Evolutionary conservation across 2,888 invertebrate species (phyloP), one percentile per base, ranked within the genome.

Genomic region (Ephialtes manifestator): DNA sequence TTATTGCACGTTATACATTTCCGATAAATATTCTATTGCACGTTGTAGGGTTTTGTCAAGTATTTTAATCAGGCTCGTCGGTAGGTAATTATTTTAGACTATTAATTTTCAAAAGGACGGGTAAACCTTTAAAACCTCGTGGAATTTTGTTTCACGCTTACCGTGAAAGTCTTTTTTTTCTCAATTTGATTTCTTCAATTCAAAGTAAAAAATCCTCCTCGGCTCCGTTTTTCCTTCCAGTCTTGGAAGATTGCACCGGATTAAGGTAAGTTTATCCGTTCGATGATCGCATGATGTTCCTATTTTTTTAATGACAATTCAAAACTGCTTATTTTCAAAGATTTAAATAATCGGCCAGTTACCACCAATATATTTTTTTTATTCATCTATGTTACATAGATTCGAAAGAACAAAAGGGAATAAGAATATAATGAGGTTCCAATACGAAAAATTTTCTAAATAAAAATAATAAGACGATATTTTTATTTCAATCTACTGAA

Each of bases 1-100:
- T 71, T 67, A 39, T 24, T 78, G 3, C n/a, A 39, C 20, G 55
- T 28, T 28, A 28, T 60, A 11, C 4, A 28, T 63, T 75, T 75
- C 31, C 35, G 53, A 35, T n/a, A n/a, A 60, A 31, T 18, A 3
- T 48, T 24, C 7, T 75, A 46, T 31, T 20, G 18, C 35, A 43
- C 58, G 35, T 20, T n/a, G n/a, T 63, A 24, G 1, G 1, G 35
- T 75, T 35, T 75, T 35, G 18, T 18, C 5, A 39, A 28, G 11
- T 15, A 31, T 7, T 60, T 7, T 10, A 31, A 35, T 60, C 13
- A 31, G 31, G 7, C 15, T 60, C 11, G 18, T 10, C 11, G 55
- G 55, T 55, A 10, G 10, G 4, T 58, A 28, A 58, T 58, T 58
- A 28, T 15, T 58, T 11, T 7, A 58, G n/a, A 58, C 15, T 24